Evolutionary conservation across 2,113 vertebrate species (phyloP), one percentile per base, ranked within the genome.

Genomic region (Felis chaus): DNA sequence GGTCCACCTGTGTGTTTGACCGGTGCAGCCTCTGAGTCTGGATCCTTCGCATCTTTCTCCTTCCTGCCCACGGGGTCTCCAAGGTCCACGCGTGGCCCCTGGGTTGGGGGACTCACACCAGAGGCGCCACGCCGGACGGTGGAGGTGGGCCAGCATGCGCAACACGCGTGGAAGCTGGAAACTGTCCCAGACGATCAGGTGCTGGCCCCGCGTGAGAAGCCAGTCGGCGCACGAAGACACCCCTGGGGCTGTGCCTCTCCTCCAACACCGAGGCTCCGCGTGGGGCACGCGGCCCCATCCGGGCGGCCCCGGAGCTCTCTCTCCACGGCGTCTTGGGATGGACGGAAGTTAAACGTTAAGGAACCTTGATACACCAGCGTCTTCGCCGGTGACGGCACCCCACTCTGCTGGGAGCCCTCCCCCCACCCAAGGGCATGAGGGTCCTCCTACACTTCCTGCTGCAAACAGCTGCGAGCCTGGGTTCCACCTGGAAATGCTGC

Each of bases 151-250:
- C 78, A 7, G 12, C 10, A 27, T 21, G 29, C 3, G 7, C 61
- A 7, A 13, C 18, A 21, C 29, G 33, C 45, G 23, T 39, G 4
- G 1, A 45, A 31, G 18, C 25, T 31, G 12, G 41, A 50, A 25
- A 21, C 31, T 21, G n/a, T 4, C 4, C 41, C 4, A 14, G 68
- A 55, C 16, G 2, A 33, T 3, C 69, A 33, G 36, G 41, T 1
- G 27, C 31, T 18, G 4, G 3, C 23, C 36, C 19, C 36, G 2
- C 10, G 6, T 14, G 39, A 12, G 78, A 48, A 0, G 18, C 76
- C 27, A 13, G n/a, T 53, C 0, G 29, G 18, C 55, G 0, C 2
- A 7, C 31, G 11, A 1, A 2, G 57, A 48, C 31, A 2, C 14
- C 21, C 27, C 14, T 2, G 7, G 11, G 11, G 88, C 2, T 3